These are phyloP conservation scores for Bombylius major DNA, from an alignment of 2,888 invertebrate species.

Conservation along the genomic window DNA sequence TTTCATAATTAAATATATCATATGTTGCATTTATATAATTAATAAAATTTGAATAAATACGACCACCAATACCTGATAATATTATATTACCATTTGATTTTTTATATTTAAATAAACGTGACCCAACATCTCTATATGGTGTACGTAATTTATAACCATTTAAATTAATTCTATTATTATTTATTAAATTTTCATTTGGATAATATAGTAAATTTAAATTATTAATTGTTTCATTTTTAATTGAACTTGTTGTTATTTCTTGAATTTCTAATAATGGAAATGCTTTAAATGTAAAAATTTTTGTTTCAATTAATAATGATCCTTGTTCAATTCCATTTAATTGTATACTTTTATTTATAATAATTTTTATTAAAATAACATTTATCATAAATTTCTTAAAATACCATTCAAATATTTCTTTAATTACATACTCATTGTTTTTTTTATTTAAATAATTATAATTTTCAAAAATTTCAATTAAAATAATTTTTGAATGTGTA, in stretches of 20 bases:
- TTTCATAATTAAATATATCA: not conserved
- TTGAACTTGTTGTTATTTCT: not conserved
- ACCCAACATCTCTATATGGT: not conserved
- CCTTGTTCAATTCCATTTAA: too few relatives aligned
- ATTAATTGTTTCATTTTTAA: too few relatives aligned
- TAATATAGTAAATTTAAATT: too few relatives aligned
- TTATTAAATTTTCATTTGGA: too few relatives aligned
- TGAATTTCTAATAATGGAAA: not conserved
- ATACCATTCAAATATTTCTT: not conserved
- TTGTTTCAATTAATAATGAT: not conserved
- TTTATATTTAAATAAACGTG: not conserved
- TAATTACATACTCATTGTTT: not conserved
- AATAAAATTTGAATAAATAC: not conserved
- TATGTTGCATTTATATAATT: not conserved
- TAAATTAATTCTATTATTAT: not conserved
- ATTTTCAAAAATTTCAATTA: too few relatives aligned
- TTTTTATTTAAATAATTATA: too few relatives aligned
- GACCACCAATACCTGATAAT: not conserved
- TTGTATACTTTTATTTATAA: too few relatives aligned
- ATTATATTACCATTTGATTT: not conserved
- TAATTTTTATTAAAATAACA: not conserved
- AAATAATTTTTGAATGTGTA: not conserved
- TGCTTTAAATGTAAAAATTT: not conserved
- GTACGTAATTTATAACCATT: not conserved
- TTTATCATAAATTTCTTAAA: not conserved